Evolutionary conservation across 92 coral and sea anemone species (phyloP).

Genomic region (Isaurus tuberculatus): DNA sequence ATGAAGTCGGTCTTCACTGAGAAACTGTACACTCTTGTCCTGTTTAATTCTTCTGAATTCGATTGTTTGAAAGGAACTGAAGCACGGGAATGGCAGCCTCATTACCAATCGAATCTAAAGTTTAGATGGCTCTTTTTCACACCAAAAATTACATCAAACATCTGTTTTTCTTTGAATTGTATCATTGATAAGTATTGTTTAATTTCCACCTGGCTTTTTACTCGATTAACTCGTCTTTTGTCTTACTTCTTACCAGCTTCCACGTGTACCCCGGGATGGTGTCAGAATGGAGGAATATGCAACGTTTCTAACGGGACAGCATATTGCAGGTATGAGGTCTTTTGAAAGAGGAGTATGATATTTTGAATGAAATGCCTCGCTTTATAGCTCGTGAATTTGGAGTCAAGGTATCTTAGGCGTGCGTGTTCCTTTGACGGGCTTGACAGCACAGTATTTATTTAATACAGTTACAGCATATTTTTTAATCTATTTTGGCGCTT

Average conservation of each 20-base stretch:
- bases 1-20: conserved; percentile 30
- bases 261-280: conserved; percentile 78
- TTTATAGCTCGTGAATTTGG: conserved; percentile 63
- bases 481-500: conserved; percentile 29
- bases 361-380: conserved; percentile 14
- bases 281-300: conserved; percentile 90
- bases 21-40: neutral
- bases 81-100: neutral
- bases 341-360: conserved; percentile 19
- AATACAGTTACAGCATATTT: conserved; percentile 23
- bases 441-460: conserved; percentile 68
- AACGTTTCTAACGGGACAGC: conserved; percentile 48
- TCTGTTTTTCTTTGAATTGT: conserved; percentile 37
- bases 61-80: conserved; percentile 1
- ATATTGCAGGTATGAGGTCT: conserved; percentile 79
- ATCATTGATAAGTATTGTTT: conserved; percentile 45
- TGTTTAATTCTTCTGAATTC: conserved; percentile 40
- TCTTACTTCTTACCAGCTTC: conserved; percentile 71
- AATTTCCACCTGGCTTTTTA: conserved; percentile 70
- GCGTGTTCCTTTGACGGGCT: conserved; percentile 22
- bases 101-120: conserved; percentile 6
- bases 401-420: neutral
- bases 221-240: conserved; percentile 58
- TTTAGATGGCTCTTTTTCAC: conserved; percentile 32
- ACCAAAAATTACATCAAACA: conserved; percentile 29